These are phyloP conservation scores for Ptychadena robeensis DNA, from an alignment of 2,797 vertebrate species.

Conservation along the genomic window DNA sequence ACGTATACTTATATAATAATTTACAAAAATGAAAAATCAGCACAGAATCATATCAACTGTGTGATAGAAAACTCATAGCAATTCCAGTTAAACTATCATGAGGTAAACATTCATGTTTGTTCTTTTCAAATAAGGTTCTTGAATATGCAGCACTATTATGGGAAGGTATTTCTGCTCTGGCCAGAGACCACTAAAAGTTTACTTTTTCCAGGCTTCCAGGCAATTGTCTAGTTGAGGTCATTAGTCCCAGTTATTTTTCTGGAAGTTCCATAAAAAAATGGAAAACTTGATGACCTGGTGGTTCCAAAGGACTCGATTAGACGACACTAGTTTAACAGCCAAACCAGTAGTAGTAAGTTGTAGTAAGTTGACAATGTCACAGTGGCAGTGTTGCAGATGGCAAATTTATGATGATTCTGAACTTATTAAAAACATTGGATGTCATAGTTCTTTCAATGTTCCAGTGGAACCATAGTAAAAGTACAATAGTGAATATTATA, in stretches of 20 bases:
- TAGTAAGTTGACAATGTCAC: background rate
- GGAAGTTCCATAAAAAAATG: background rate
- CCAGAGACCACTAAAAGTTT: too few relatives aligned
- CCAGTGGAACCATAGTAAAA: too few relatives aligned
- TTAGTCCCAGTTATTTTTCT: background rate
- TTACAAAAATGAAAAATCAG: conserved; percentile 1
- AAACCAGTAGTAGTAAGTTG: too few relatives aligned
- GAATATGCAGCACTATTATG: background rate
- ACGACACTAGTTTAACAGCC: too few relatives aligned
- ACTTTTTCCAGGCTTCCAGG: background rate
- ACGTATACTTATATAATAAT: conserved; percentile 5
- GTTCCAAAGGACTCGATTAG: background rate
- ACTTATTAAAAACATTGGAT: too few relatives aligned
- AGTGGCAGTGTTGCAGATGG: too few relatives aligned
- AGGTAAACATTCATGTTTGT: background rate
- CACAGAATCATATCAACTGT: background rate
- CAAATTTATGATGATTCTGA: too few relatives aligned
- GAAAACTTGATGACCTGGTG: too few relatives aligned
- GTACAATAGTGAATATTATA: too few relatives aligned
- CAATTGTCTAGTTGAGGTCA: background rate
- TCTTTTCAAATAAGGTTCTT: background rate
- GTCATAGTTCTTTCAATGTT: too few relatives aligned
- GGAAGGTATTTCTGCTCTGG: too few relatives aligned
- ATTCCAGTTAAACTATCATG: too few relatives aligned
- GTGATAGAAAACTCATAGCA: background rate